Evolutionary conservation across 2,113 vertebrate genomes (phyloP).

Genomic region (Chloroceryle aenea): DNA sequence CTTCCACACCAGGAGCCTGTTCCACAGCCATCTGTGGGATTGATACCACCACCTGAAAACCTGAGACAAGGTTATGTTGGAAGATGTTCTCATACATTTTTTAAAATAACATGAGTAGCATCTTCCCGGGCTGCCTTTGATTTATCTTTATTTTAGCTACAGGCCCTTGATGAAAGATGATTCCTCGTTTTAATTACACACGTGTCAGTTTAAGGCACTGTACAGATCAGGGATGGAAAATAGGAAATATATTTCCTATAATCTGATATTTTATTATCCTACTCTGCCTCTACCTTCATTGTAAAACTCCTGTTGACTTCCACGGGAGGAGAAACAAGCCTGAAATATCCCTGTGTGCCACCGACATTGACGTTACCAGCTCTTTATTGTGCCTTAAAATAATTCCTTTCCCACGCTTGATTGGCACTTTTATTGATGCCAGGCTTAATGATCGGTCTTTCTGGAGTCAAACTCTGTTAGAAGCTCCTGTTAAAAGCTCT

Average conservation of each 20-base stretch:
- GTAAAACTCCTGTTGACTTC: neutral
- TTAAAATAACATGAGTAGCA: neutral
- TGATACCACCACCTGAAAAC: neutral
- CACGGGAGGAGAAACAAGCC: neutral
- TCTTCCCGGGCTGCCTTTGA: neutral
- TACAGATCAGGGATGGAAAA: neutral
- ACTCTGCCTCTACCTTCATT: neutral
- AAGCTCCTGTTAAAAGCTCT: constrained; percentile 14
- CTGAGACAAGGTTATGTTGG: neutral
- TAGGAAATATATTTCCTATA: neutral
- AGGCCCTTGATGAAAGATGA: neutral
- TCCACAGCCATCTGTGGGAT: neutral
- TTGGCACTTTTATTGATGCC: constrained; percentile 15
- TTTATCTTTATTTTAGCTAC: neutral
- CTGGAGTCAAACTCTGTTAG: neutral
- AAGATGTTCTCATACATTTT: neutral
- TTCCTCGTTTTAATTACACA: neutral
- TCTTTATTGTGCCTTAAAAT: constrained; percentile 15
- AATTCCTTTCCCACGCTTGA: neutral
- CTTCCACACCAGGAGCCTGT: neutral
- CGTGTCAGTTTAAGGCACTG: neutral
- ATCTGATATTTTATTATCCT: neutral
- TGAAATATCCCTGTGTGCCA: neutral
- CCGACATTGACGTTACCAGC: neutral
- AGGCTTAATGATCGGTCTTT: constrained; percentile 22